A percentile compares a stretch with the other conserved stretches of the same genome.
Evolutionary conservation across 1,140 invertebrate genomes (phyloP).

Genomic region (Proctacanthus coquilletti): DNA sequence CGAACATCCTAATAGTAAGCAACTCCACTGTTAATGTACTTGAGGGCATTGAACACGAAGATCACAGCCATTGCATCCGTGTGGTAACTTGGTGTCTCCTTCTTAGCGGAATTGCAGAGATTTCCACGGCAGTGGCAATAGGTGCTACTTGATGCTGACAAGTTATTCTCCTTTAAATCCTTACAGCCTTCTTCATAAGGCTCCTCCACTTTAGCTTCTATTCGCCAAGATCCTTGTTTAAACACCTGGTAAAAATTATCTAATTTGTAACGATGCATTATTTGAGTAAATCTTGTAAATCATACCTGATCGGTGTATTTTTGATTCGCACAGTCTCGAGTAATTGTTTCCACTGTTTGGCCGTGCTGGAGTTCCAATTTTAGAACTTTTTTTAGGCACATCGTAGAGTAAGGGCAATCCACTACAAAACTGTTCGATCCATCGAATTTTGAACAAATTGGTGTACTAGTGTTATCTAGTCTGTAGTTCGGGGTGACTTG

Average conservation of each 20-base stretch:
- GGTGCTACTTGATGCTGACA: slow-evolving; percentile 34
- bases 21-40: slow-evolving; percentile 33
- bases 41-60: slow-evolving; percentile 38
- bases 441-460: slow-evolving; percentile 55
- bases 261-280: too few species aligned
- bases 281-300: slow-evolving; percentile 1
- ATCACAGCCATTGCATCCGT: slow-evolving; percentile 39
- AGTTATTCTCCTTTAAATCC: slow-evolving; percentile 40
- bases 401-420: slow-evolving; percentile 61
- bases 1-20: too few species aligned
- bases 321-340: slow-evolving; percentile 56
- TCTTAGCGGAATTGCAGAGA: slow-evolving; percentile 43
- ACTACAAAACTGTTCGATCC: slow-evolving; percentile 45
- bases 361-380: slow-evolving; percentile 42
- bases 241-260: too few species aligned
- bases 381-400: slow-evolving; percentile 59
- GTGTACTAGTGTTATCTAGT: slow-evolving; percentile 34
- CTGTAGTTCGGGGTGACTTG: slow-evolving; percentile 36
- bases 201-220: slow-evolving; percentile 41
- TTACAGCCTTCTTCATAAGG: slow-evolving; percentile 52
- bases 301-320: slow-evolving; percentile 40
- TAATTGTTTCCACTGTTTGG: slow-evolving; percentile 43
- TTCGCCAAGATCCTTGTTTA: slow-evolving; percentile 41
- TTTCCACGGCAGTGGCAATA: slow-evolving; percentile 52
- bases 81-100: slow-evolving; percentile 28